A percentile compares a stretch with the other conserved stretches of the same genome.
Conservation (phyloP, 2,113 vertebrate species). For the Recurvirostra avosetta region DNA sequence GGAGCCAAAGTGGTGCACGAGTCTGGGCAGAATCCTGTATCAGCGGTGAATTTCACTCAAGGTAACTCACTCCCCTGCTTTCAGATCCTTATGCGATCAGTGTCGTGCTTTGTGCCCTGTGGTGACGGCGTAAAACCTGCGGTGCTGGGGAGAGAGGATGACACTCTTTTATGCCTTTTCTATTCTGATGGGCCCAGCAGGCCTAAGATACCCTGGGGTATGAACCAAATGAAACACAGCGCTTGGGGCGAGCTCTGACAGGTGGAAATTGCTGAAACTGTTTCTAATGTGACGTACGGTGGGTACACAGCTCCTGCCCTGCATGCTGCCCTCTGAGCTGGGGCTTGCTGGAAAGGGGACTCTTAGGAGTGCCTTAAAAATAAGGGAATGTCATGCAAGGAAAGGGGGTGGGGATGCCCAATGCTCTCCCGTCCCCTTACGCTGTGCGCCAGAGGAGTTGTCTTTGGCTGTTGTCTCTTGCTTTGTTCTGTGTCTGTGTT, state of each 20-base stretch:
- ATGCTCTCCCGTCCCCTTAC: not conserved
- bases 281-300: not conserved
- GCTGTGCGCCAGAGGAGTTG: not conserved
- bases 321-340: not conserved
- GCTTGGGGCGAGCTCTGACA: not conserved
- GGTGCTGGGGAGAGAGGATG: not conserved
- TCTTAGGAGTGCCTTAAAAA: not conserved
- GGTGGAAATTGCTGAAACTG: not conserved
- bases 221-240: not conserved
- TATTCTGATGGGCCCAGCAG: not conserved
- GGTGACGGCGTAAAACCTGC: not conserved
- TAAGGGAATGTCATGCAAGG: not conserved
- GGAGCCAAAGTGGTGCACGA: not conserved
- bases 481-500: not conserved
- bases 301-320: not conserved
- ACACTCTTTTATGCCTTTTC: not conserved
- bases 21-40: not conserved
- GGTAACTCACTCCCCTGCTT: not conserved
- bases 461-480: not conserved
- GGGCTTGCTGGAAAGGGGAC: not conserved
- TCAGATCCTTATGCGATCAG: fast-evolving
- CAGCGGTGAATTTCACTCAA: not conserved
- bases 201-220: not conserved
- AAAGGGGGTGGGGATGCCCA: not conserved
- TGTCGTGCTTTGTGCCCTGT: not conserved